Conservation (phyloP, 2,113 vertebrate genomes). For the Elephantulus edwardii region DNA sequence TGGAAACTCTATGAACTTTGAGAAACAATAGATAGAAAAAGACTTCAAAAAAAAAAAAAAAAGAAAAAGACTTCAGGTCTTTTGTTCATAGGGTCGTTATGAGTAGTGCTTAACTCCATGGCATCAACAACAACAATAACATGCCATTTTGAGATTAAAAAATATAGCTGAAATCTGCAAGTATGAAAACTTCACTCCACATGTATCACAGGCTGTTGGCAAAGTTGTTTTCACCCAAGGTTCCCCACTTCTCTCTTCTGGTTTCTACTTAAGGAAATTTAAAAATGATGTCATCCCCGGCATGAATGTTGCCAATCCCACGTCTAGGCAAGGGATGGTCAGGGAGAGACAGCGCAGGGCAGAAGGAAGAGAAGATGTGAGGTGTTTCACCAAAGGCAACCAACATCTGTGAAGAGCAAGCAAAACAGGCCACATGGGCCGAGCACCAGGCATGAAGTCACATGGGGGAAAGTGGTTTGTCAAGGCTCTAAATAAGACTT, state of each 20-base stretch:
- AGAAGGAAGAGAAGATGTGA: neutral
- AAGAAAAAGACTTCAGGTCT: too few species aligned
- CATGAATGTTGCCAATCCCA: neutral
- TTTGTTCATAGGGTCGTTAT: too few species aligned
- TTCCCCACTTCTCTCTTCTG: conserved; percentile 72
- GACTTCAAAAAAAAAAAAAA: too few species aligned
- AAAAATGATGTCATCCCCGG: conserved; percentile 67
- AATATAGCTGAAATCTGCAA: neutral
- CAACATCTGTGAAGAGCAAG: neutral
- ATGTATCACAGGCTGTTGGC: neutral
- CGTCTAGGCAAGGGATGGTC: rapidly evolving
- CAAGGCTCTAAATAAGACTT: neutral
- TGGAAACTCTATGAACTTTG: too few species aligned
- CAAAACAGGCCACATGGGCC: rapidly evolving
- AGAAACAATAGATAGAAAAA: too few species aligned
- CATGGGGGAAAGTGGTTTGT: neutral
- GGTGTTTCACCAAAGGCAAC: neutral
- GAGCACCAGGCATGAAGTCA: neutral
- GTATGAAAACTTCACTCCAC: neutral
- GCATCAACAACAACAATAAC: too few species aligned
- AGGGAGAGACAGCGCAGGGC: neutral
- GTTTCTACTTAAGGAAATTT: conserved; percentile 63
- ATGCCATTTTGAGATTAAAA: neutral
- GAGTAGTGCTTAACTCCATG: too few species aligned
- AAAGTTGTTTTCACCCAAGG: conserved; percentile 26